Conservation (phyloP, 2,888 invertebrate genomes). For the Dilophus febrilis region DNA sequence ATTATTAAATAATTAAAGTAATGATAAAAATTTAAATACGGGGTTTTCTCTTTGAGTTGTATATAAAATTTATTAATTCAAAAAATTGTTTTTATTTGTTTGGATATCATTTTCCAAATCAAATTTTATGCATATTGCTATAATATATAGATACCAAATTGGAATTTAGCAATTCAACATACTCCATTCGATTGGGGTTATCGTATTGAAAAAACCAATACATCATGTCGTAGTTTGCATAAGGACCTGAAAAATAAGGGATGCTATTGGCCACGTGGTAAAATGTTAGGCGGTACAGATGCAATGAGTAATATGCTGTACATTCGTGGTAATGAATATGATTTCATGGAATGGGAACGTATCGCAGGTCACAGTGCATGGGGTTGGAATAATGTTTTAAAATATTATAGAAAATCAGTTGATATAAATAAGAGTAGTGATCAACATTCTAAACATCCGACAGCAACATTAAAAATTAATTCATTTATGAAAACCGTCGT, state of each 20-base stretch:
- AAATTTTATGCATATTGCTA: too few species aligned
- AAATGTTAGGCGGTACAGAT: constrained; percentile 47
- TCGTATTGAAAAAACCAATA: constrained; percentile 30
- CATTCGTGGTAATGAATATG: constrained; percentile 41
- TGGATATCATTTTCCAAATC: too few species aligned
- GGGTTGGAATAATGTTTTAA: constrained; percentile 58
- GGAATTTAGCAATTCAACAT: constrained; percentile 6
- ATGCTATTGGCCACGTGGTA: constrained; percentile 40
- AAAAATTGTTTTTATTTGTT: too few species aligned
- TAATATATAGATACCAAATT: constrained; percentile 34
- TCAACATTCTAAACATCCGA: constrained; percentile 24
- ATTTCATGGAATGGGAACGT: constrained; percentile 45
- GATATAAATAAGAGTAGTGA: constrained; percentile 11
- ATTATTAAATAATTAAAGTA: too few species aligned
- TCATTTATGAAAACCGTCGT: constrained; percentile 17
- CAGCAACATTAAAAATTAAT: constrained; percentile 33
- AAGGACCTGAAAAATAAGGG: constrained; percentile 14
- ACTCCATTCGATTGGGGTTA: constrained; percentile 26
- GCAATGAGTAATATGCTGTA: constrained; percentile 48
- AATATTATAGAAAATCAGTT: constrained; percentile 61
- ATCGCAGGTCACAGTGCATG: constrained; percentile 41
- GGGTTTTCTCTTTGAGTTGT: too few species aligned
- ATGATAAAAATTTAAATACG: too few species aligned
- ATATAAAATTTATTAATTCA: too few species aligned
- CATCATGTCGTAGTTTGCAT: constrained; percentile 21